Evolutionary conservation across 2,888 invertebrate genomes (phyloP).

Genomic region (Beris morrisii): DNA sequence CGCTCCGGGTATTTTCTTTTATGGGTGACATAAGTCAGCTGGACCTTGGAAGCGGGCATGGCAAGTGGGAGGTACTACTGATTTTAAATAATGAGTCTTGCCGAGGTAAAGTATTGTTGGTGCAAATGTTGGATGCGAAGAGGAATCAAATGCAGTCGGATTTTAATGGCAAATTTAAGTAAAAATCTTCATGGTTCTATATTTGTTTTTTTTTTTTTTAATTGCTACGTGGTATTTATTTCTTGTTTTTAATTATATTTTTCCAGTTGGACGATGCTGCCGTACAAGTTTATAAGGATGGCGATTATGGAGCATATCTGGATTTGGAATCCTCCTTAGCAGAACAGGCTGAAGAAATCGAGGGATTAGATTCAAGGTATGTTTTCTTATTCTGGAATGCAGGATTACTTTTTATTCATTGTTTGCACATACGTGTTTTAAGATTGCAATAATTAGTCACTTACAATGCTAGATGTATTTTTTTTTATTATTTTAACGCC

Average conservation of each 20-base stretch:
- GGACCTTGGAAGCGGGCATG: background rate
- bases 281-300: conserved; percentile 94
- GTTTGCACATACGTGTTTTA: conserved; percentile 33
- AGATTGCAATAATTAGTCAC: background rate
- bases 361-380: conserved; percentile 93
- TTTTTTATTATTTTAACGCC: too few species aligned
- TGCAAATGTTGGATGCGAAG: too few species aligned
- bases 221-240: background rate
- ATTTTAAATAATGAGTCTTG: conserved; percentile 22
- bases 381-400: conserved; percentile 48
- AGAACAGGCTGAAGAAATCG: conserved; percentile 97
- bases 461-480: too few species aligned
- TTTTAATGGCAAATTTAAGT: too few species aligned
- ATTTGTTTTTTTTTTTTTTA: background rate
- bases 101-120: background rate
- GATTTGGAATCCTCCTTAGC: conserved; percentile 95
- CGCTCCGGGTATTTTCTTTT: background rate
- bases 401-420: conserved; percentile 34
- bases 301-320: conserved; percentile 95
- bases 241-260: conserved; percentile 9
- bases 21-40: conserved; percentile 6
- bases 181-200: background rate
- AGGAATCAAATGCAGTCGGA: too few species aligned
- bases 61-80: conserved; percentile 25
- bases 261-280: conserved; percentile 95